phyloP scores from a whole-genome alignment of 2,113 vertebrate species.

The Trematomus loennbergii region DNA sequence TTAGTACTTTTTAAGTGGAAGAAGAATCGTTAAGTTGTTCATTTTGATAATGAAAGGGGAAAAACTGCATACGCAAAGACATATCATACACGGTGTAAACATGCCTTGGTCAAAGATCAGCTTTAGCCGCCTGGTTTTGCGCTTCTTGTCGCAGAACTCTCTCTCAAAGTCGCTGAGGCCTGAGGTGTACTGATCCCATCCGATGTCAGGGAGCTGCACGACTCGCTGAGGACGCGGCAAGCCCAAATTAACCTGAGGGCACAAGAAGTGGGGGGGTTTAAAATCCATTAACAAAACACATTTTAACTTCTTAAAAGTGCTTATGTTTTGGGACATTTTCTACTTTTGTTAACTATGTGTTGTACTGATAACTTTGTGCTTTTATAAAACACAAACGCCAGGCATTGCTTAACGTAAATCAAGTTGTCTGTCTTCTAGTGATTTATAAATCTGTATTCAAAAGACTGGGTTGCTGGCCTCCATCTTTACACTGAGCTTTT shows the following conservation, averaged over 20 bases:
- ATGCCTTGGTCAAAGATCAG: constrained; percentile 97
- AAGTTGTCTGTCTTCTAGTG: too few relatives aligned
- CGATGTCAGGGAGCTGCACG: constrained; percentile 95
- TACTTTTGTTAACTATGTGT: too few relatives aligned
- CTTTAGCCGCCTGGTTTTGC: constrained; percentile 93
- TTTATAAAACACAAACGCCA: too few relatives aligned
- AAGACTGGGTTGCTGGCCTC: too few relatives aligned
- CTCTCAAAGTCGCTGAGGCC: constrained; percentile 95
- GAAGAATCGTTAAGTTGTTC: not conserved
- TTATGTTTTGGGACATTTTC: too few relatives aligned
- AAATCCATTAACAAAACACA: not conserved
- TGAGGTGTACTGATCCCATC: constrained; percentile 98
- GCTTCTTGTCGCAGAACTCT: constrained; percentile 95
- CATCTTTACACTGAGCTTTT: too few relatives aligned
- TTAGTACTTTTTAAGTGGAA: not conserved
- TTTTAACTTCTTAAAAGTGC: not conserved
- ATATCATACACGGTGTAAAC: not conserved
- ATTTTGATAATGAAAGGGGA: not conserved
- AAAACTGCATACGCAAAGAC: not conserved
- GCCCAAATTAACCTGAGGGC: constrained; percentile 89
- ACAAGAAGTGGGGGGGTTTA: not conserved
- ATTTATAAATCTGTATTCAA: too few relatives aligned
- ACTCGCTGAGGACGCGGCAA: constrained; percentile 96
- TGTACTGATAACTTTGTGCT: too few relatives aligned
- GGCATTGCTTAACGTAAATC: too few relatives aligned